Evolutionary conservation across 2,888 invertebrate species (phyloP), one percentile per base, ranked within the genome.

Genomic region (Pecten maximus): DNA sequence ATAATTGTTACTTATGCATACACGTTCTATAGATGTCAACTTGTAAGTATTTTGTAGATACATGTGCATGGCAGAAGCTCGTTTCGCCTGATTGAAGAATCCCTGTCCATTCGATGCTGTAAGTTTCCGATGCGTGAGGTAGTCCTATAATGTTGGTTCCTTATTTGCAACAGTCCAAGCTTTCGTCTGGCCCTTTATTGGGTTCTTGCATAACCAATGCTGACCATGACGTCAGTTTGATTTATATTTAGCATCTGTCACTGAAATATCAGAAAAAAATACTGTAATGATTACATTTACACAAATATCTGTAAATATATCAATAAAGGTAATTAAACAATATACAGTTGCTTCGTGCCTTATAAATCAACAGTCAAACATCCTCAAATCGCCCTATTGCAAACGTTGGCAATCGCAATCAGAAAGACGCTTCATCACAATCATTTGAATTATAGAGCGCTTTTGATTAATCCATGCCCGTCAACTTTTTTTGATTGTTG

Each of bases 51-150:
- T 74, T 28, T 35, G 60, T 74, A 74, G 74, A 74, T 74, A 35
- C 35, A 35, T 35, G 74, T 74, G 74, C 74, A 74, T 74, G 35
- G 74, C 35, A 74, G 35, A 35, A 8, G 74, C 28, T 74, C 74
- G 74, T 74, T 74, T 74, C 35, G 35, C 74, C 35, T 74, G 74
- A 74, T 74, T 74, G 74, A 74, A 74, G 12, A 35, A 74, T 74
- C 23, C 23, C 15, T 1, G 28, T 28, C 12, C 15, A 1, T 74
- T 3, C 28, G 35, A 6, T 23, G 12, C 35, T 35, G 35, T 35
- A 35, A 6, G 74, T 74, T 28, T 35, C 35, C 8, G 35, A 35
- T 74, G 74, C 74, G 74, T 74, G 74, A 74, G 28, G 28, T 6
- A 10, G 35, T 35, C 28, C 28, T 74, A 74, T 74, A 35, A 74